Evolutionary conservation across 2,888 invertebrate genomes (phyloP).

Genomic region (Mellilla xanthometata): DNA sequence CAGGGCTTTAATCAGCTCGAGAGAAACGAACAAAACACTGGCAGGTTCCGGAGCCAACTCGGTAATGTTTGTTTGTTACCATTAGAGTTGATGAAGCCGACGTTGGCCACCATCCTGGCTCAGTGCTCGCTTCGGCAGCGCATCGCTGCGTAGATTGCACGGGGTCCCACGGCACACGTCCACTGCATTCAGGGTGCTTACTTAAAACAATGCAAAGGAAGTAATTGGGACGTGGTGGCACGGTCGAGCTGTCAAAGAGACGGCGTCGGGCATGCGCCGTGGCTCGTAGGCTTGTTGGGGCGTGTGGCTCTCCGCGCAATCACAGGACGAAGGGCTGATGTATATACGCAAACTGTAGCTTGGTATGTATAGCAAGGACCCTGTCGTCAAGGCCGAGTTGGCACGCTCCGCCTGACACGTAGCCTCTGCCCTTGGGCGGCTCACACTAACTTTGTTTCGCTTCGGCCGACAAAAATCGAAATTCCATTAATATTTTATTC

Average conservation of each 20-base stretch:
- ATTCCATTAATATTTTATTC: slow-evolving; percentile 23
- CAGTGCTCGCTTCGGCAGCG: slow-evolving; percentile 38
- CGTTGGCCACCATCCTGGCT: slow-evolving; percentile 72
- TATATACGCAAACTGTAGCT: slow-evolving; percentile 39
- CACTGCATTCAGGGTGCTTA: slow-evolving; percentile 18
- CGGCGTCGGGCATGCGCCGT: slow-evolving; percentile 54
- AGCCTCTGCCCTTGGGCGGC: slow-evolving; percentile 41
- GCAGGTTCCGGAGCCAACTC: slow-evolving; percentile 3
- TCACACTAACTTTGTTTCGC: slow-evolving; percentile 28
- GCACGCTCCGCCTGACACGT: slow-evolving; percentile 43
- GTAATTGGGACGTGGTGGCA: slow-evolving; percentile 66
- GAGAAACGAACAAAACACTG: slow-evolving; percentile 1
- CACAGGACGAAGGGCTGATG: slow-evolving; percentile 67
- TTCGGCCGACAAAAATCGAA: slow-evolving; percentile 25
- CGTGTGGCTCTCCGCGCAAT: slow-evolving; percentile 58
- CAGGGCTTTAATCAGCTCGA: background rate
- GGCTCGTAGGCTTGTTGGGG: slow-evolving; percentile 66
- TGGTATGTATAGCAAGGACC: slow-evolving; percentile 28
- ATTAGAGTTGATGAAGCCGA: slow-evolving; percentile 70
- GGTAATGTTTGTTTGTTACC: slow-evolving; percentile 55
- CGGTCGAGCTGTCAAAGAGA: slow-evolving; percentile 61
- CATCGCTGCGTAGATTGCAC: slow-evolving; percentile 39
- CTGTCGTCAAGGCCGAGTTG: slow-evolving; percentile 63
- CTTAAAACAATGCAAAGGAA: slow-evolving; percentile 49
- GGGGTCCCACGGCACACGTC: slow-evolving; percentile 14